Evolutionary conservation across 2,888 invertebrate genomes (phyloP).

Genomic region (Brassicogethes aeneus): DNA sequence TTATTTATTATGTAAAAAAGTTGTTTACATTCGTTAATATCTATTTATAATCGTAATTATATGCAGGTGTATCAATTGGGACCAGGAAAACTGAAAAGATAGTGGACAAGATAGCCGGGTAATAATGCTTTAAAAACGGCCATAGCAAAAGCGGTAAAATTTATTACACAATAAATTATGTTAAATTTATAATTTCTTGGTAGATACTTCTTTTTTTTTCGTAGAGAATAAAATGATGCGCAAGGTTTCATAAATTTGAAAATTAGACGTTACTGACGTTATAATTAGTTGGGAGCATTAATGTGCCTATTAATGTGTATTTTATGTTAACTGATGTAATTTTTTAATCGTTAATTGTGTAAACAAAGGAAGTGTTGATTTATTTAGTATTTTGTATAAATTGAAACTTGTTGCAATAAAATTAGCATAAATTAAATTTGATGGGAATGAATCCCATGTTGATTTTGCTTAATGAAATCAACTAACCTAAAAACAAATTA

Average conservation of each 20-base stretch:
- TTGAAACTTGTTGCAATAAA: not conserved
- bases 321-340: not conserved
- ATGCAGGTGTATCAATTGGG: no score
- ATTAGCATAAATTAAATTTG: not conserved
- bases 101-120: not conserved
- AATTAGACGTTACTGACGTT: not conserved
- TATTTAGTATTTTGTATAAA: not conserved
- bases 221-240: not conserved
- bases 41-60: no score
- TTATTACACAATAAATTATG: conserved; percentile 16
- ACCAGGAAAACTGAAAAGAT: no score
- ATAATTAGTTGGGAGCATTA: not conserved
- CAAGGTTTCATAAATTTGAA: not conserved
- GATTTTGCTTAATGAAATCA: no score
- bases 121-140: not conserved
- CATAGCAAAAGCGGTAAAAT: conserved; percentile 9
- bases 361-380: not conserved
- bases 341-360: not conserved
- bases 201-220: not conserved
- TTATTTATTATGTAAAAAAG: no score
- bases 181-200: conserved; percentile 12
- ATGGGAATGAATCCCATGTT: no score
- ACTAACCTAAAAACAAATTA: no score
- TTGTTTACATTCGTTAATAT: no score
- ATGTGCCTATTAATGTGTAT: not conserved